Conservation (phyloP, 2,888 invertebrate species). For the Acrocyrtus sp. region DNA sequence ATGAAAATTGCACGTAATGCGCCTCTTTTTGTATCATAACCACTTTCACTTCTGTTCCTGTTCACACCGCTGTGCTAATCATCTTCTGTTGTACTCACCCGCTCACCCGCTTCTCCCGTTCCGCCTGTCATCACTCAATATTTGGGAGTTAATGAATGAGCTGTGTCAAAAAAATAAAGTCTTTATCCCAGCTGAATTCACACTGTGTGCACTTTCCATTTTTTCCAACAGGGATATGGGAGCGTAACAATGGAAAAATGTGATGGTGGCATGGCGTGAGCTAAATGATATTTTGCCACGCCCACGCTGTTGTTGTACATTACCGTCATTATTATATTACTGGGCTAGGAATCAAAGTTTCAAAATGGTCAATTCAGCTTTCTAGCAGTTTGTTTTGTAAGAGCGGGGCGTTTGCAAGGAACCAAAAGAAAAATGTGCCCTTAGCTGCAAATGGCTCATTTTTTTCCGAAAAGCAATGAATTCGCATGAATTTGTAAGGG, state of each 20-base stretch:
- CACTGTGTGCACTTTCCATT: no score
- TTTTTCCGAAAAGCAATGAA: no score
- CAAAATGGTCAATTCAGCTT: no score
- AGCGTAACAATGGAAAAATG: conserved; percentile 27
- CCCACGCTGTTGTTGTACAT: conserved; percentile 26
- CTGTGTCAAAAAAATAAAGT: not conserved
- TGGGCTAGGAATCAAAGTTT: conserved; percentile 16
- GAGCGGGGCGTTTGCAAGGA: no score
- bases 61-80: no score
- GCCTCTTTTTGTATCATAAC: not conserved
- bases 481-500: no score
- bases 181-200: conserved; percentile 2
- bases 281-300: conserved; percentile 35
- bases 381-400: no score
- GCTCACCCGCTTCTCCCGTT: not conserved
- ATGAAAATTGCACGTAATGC: not conserved
- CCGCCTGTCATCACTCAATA: conserved; percentile 20
- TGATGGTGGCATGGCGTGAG: conserved; percentile 32
- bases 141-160: not conserved
- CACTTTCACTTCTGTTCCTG: not conserved
- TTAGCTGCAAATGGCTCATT: no score
- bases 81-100: not conserved
- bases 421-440: no score
- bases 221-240: conserved; percentile 15
- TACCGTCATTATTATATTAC: conserved; percentile 19